Conservation (phyloP, 2,888 invertebrate species). For the Danaus chrysippus region DNA sequence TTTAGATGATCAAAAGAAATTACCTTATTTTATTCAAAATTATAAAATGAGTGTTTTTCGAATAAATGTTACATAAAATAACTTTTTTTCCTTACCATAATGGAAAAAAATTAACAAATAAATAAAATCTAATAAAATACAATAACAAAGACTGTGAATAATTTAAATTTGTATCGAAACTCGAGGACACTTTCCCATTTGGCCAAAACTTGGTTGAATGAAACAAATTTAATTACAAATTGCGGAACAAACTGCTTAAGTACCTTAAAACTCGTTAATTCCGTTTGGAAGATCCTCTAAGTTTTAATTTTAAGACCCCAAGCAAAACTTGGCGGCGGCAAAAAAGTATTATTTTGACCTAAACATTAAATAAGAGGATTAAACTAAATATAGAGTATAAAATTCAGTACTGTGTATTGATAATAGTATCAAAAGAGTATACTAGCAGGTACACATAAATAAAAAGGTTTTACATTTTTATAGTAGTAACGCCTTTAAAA, state of each 20-base stretch:
- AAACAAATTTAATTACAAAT: slow-evolving; percentile 40
- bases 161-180: slow-evolving; percentile 18
- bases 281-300: slow-evolving; percentile 34
- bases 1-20: no score
- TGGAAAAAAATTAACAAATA: not conserved
- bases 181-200: slow-evolving; percentile 11
- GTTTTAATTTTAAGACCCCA: slow-evolving; percentile 26
- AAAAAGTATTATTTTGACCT: slow-evolving; percentile 2
- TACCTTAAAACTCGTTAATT: slow-evolving; percentile 37
- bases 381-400: not conserved
- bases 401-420: not conserved
- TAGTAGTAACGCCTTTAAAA: not conserved
- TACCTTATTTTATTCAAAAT: no score
- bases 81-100: no score
- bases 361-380: not conserved
- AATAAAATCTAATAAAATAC: slow-evolving; percentile 12
- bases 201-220: slow-evolving; percentile 31
- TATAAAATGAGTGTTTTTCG: no score
- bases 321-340: not conserved
- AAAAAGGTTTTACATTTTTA: not conserved
- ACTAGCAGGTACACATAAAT: not conserved
- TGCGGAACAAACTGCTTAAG: slow-evolving; percentile 28
- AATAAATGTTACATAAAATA: no score
- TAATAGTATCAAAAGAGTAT: not conserved
- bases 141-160: slow-evolving; percentile 22